Evolutionary conservation across 2,888 invertebrate species (phyloP).

Genomic region (Cryptosula pallasiana): DNA sequence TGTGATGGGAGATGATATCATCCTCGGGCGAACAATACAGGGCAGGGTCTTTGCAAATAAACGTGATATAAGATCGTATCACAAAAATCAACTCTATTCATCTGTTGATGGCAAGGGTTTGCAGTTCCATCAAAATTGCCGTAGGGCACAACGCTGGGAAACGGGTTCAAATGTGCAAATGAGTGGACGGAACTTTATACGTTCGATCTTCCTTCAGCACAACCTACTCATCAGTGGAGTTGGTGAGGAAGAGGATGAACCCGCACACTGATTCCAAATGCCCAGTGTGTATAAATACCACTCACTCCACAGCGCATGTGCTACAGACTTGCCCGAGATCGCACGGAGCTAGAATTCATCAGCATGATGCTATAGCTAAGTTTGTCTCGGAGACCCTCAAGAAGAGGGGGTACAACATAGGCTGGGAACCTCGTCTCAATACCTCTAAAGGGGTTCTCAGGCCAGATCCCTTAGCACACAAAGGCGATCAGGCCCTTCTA

Average conservation of each 20-base stretch:
- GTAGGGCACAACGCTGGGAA: neutral
- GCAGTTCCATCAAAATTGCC: neutral
- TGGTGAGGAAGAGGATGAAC: neutral
- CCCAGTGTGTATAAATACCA: neutral
- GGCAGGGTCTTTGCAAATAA: neutral
- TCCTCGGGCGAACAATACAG: too few relatives aligned
- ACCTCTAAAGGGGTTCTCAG: neutral
- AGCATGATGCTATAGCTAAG: neutral
- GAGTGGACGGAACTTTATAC: neutral
- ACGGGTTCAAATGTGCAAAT: neutral
- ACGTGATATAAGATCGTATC: neutral
- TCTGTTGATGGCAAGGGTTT: neutral
- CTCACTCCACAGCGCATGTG: neutral
- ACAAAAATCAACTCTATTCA: neutral
- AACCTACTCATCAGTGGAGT: neutral
- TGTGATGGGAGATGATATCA: neutral
- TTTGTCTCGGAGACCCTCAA: neutral
- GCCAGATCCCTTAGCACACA: neutral
- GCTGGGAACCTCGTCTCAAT: neutral
- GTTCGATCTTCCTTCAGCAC: neutral
- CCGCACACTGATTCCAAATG: too few relatives aligned
- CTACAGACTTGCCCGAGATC: neutral
- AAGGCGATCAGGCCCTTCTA: too few relatives aligned
- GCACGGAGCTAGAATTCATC: neutral
- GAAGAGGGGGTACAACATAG: neutral